Percentiles rank a stretch among this genome's conserved stretches.
phyloP scores from a whole-genome alignment of 2,113 vertebrate species.

The Todiramphus chloris region DNA sequence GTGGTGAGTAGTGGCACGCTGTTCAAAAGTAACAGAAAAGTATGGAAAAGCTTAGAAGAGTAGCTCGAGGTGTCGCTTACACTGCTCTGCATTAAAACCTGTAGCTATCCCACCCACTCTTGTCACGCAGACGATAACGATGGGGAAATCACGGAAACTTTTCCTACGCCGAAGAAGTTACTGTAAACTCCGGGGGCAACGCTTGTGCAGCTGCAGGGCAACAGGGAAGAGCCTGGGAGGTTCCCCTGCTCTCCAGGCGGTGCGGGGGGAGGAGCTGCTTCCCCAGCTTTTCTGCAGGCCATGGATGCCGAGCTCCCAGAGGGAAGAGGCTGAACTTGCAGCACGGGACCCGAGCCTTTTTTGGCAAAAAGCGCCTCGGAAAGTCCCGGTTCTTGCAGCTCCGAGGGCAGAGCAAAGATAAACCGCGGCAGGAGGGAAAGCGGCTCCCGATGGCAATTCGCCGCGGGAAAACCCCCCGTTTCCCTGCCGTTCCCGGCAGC shows the following conservation, averaged over 20 bases:
- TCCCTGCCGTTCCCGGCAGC: background rate
- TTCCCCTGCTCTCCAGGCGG: background rate
- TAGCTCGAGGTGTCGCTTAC: fast-evolving
- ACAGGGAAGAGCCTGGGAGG: background rate
- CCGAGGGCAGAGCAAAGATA: background rate
- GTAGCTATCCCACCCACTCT: background rate
- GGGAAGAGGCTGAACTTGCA: background rate
- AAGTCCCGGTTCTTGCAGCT: background rate
- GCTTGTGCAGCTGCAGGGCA: background rate
- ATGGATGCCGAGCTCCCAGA: background rate
- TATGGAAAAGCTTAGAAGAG: background rate
- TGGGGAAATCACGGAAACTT: background rate
- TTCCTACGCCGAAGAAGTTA: background rate
- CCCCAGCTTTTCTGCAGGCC: background rate
- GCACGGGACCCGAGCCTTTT: background rate
- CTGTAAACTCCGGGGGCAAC: background rate
- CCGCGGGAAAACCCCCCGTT: background rate
- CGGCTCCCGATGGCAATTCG: background rate
- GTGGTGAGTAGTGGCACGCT: background rate
- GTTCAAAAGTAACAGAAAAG: background rate
- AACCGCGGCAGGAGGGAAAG: background rate
- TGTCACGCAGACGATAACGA: background rate
- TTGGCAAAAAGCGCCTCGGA: background rate
- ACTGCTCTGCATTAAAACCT: fast-evolving
- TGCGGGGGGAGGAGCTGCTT: background rate